Conservation (phyloP, 2,888 invertebrate species). For the Ferrisia virgata region DNA sequence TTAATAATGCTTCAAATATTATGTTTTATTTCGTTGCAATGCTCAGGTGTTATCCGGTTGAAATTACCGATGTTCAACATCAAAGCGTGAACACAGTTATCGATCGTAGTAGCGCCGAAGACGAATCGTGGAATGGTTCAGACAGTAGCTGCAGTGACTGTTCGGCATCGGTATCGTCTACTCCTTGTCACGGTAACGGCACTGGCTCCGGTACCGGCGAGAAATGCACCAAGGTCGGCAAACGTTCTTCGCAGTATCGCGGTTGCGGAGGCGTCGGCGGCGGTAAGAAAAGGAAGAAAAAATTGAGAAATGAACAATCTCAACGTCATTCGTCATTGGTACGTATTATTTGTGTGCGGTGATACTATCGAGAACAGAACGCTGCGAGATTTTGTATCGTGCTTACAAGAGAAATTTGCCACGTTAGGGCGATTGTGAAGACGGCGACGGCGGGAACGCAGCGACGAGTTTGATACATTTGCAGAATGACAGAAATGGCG, state of each 20-base stretch:
- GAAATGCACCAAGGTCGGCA: neutral
- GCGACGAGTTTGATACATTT: neutral
- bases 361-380: too few relatives aligned
- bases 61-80: neutral
- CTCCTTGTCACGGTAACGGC: neutral
- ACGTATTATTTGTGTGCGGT: neutral
- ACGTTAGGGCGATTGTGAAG: neutral
- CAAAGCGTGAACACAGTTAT: neutral
- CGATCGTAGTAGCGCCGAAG: slow-evolving; percentile 18
- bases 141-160: slow-evolving; percentile 11
- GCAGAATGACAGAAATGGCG: neutral
- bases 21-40: neutral
- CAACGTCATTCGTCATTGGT: slow-evolving; percentile 17
- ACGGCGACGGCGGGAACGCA: neutral
- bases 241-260: slow-evolving; percentile 13
- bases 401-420: neutral
- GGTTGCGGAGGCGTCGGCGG: too few relatives aligned
- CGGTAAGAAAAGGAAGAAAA: neutral
- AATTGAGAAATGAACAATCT: neutral
- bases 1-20: too few relatives aligned
- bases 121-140: slow-evolving; percentile 26
- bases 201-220: neutral
- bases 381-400: neutral
- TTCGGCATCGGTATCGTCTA: slow-evolving; percentile 14
- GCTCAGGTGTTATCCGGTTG: slow-evolving; percentile 9